Conservation (phyloP, 2,797 vertebrate genomes). For the Remorina albescens region DNA sequence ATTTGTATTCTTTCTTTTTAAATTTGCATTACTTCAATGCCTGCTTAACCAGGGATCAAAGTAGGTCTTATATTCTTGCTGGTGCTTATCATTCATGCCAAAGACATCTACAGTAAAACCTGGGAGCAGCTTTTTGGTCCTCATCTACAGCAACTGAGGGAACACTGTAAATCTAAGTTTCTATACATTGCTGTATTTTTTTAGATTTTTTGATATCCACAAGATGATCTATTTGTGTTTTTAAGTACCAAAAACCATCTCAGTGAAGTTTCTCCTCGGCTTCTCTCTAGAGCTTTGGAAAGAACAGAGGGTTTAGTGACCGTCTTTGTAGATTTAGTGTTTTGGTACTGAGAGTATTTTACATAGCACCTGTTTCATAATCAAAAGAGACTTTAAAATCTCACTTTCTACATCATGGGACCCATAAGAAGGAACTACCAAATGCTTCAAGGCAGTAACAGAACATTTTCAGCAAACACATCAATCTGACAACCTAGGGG, state of each 20-base stretch:
- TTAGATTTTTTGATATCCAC: too few relatives aligned
- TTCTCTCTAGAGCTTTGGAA: too few relatives aligned
- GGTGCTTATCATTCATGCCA: background rate
- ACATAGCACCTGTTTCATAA: too few relatives aligned
- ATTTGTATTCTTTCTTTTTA: background rate
- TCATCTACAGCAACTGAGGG: background rate
- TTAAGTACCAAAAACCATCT: too few relatives aligned
- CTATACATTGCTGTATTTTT: too few relatives aligned
- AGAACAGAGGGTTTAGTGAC: too few relatives aligned
- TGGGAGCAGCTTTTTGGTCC: background rate
- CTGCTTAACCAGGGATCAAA: background rate
- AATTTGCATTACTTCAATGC: conserved; percentile 12
- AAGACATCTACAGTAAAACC: background rate
- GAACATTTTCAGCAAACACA: background rate
- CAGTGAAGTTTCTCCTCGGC: too few relatives aligned
- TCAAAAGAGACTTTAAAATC: too few relatives aligned
- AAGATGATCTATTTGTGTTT: too few relatives aligned
- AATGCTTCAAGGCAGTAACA: background rate
- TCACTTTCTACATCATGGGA: too few relatives aligned
- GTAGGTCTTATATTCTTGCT: background rate
- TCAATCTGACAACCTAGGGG: background rate
- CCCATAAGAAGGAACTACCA: background rate
- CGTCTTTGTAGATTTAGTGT: too few relatives aligned
- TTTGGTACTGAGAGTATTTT: too few relatives aligned
- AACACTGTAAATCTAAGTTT: background rate